Conservation (phyloP, 2,113 vertebrate genomes). For the Spea multiplicata region DNA sequence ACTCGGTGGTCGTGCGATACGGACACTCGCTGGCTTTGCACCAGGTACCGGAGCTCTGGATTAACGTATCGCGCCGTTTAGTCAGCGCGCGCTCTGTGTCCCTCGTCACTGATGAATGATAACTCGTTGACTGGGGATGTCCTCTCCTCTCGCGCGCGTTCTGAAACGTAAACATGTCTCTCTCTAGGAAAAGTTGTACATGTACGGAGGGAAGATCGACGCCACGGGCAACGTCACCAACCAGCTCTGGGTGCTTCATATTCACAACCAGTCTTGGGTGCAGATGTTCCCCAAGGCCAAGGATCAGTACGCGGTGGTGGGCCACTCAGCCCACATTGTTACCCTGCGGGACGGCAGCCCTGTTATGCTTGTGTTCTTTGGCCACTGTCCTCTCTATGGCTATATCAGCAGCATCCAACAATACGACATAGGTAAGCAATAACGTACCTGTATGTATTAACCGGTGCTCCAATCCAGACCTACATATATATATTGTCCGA, state of each 20-base stretch:
- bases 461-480: too few relatives aligned
- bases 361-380: constrained; percentile 91
- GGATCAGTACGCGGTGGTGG: constrained; percentile 92
- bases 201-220: constrained; percentile 97
- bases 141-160: too few relatives aligned
- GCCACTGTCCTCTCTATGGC: constrained; percentile 92
- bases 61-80: too few relatives aligned
- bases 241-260: constrained; percentile 89
- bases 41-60: constrained; percentile 62
- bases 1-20: constrained; percentile 80
- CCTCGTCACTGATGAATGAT: too few relatives aligned
- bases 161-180: not conserved
- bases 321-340: constrained; percentile 88
- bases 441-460: too few relatives aligned
- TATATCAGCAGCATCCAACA: constrained; percentile 93
- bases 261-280: constrained; percentile 82
- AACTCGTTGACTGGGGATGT: too few relatives aligned
- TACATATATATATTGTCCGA: too few relatives aligned
- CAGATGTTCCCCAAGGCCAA: constrained; percentile 67
- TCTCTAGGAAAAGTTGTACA: constrained; percentile 89
- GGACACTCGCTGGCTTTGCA: constrained; percentile 87
- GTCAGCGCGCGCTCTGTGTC: too few relatives aligned
- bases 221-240: constrained; percentile 88
- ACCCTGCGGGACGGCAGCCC: constrained; percentile 60
- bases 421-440: constrained; percentile 82